Evolutionary conservation across 2,888 invertebrate genomes (phyloP).

Genomic region (Pristionchus entomophagus): DNA sequence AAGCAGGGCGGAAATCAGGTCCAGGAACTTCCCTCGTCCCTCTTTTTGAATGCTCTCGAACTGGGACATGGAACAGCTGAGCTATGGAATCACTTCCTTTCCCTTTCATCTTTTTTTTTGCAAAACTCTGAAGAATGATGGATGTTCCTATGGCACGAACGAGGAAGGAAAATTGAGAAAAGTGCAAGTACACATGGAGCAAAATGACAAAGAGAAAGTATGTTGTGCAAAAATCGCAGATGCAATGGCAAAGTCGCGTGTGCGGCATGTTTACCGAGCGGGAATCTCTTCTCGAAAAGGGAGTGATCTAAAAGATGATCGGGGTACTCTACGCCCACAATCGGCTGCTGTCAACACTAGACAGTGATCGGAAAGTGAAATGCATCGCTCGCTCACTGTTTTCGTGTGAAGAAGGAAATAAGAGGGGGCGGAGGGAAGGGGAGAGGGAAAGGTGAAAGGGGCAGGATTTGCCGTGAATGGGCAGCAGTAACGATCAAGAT

Average conservation of each 20-base stretch:
- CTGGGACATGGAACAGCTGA: not conserved
- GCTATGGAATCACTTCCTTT: not conserved
- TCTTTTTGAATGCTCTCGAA: conserved; percentile 1
- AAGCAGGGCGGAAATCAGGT: not conserved
- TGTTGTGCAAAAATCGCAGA: not conserved
- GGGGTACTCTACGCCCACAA: not conserved
- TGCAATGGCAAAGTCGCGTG: not conserved
- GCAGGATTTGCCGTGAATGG: not conserved
- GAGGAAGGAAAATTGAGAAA: too few relatives aligned
- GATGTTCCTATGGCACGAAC: too few relatives aligned
- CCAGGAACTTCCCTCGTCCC: not conserved
- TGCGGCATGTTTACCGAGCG: not conserved
- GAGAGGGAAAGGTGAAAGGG: not conserved
- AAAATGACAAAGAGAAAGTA: not conserved
- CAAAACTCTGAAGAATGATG: not conserved
- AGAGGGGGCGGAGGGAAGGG: not conserved
- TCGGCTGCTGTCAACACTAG: not conserved
- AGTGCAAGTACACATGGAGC: too few relatives aligned
- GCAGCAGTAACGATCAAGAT: not conserved
- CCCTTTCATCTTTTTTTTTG: too few relatives aligned
- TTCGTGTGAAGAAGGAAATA: conserved; percentile 28
- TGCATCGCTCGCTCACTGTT: not conserved
- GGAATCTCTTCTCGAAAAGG: not conserved
- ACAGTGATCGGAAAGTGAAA: conserved; percentile 29
- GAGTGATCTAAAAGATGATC: not conserved